These are phyloP conservation scores for Mycetomoellerius zeteki DNA, from an alignment of 1,140 invertebrate species.

Conservation along the genomic window DNA sequence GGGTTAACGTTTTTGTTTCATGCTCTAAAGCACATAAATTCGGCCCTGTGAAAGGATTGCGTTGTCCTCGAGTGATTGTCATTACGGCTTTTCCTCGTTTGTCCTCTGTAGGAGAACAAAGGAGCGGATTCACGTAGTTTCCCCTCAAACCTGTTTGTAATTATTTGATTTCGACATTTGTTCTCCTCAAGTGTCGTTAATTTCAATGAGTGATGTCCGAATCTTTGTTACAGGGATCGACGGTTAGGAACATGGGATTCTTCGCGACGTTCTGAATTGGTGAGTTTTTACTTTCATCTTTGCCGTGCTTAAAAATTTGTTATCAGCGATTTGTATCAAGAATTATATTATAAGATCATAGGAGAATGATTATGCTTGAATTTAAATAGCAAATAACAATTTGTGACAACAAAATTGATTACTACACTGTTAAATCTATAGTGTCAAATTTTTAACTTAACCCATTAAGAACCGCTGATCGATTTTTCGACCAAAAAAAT, in stretches of 20 bases:
- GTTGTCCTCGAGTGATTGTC: conserved; percentile 38
- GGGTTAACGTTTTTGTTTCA: background rate
- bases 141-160: conserved; percentile 49
- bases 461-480: too few species aligned
- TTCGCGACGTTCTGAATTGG: conserved; percentile 73
- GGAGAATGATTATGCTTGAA: background rate
- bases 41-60: conserved; percentile 1
- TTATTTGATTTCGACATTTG: conserved; percentile 71
- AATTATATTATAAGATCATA: background rate
- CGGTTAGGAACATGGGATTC: conserved; percentile 63
- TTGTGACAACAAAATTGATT: background rate
- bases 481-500: too few species aligned
- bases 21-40: background rate
- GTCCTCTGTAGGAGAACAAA: conserved; percentile 19
- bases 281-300: conserved; percentile 60
- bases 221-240: conserved; percentile 75
- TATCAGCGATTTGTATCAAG: background rate
- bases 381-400: background rate
- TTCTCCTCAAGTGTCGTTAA: conserved; percentile 71
- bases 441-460: too few species aligned
- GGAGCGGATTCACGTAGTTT: background rate
- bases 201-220: conserved; percentile 64
- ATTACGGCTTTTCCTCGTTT: conserved; percentile 43
- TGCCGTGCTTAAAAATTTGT: background rate
- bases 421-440: too few species aligned